A percentile compares a stretch with the other conserved stretches of the same genome.
phyloP scores from a whole-genome alignment of 2,797 vertebrate species.

The Periparus ater region DNA sequence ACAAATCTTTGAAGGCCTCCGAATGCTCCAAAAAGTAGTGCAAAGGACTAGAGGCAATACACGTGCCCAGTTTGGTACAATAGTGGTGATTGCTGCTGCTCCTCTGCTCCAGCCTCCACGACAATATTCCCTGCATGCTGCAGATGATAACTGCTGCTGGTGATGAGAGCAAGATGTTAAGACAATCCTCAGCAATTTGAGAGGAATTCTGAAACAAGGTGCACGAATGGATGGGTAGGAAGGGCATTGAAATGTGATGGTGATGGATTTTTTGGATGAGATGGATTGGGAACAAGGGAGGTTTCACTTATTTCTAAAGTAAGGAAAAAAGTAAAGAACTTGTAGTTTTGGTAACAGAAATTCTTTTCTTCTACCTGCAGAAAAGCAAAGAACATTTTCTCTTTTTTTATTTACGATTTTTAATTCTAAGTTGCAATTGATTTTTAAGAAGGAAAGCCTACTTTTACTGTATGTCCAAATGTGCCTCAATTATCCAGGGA shows the following conservation, averaged over 20 bases:
- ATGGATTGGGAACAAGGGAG: accelerated
- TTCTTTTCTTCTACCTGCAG: background rate
- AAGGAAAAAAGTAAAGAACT: background rate
- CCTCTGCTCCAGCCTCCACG: background rate
- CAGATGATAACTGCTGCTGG: background rate
- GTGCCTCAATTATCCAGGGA: background rate
- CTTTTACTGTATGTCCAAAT: background rate
- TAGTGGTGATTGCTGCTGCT: background rate
- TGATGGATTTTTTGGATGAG: background rate
- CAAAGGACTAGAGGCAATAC: background rate
- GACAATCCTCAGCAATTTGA: background rate
- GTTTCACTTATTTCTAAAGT: background rate
- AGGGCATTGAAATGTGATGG: accelerated
- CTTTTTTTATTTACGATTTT: background rate
- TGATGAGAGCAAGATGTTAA: background rate
- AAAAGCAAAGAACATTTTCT: background rate
- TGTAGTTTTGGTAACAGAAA: background rate
- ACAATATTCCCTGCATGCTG: background rate
- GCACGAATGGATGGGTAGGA: accelerated
- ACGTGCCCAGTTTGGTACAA: background rate
- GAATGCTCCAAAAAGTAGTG: background rate
- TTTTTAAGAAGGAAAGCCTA: conserved; percentile 21
- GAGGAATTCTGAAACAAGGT: background rate
- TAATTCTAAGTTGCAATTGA: background rate
- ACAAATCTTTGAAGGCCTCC: background rate